Conservation (phyloP, 2,113 vertebrate genomes). For the Daphoenositta chrysoptera region DNA sequence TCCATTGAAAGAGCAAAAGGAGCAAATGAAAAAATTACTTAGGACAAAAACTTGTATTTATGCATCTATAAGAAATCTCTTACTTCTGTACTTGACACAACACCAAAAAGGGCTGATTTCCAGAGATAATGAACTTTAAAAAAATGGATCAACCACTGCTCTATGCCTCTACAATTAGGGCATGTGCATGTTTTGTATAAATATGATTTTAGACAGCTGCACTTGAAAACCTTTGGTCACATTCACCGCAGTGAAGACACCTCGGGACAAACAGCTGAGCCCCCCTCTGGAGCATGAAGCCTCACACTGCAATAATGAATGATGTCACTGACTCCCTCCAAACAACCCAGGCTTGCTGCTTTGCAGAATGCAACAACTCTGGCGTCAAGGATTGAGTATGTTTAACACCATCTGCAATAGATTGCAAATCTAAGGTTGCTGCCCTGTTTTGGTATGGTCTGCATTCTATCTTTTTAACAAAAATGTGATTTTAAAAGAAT, state of each 20-base stretch:
- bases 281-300: neutral
- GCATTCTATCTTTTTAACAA: neutral
- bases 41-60: neutral
- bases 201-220: neutral
- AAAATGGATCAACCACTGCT: neutral
- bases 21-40: neutral
- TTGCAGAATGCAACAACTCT: neutral
- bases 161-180: neutral
- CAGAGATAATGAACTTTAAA: neutral
- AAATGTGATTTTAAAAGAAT: neutral
- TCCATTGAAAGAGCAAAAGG: neutral
- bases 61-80: neutral
- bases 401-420: neutral
- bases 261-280: neutral
- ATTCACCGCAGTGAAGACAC: neutral
- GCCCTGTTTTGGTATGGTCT: neutral
- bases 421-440: neutral
- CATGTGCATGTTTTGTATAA: neutral
- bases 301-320: fast-evolving
- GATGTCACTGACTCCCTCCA: neutral
- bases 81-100: neutral
- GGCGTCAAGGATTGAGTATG: neutral
- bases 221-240: neutral
- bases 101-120: neutral
- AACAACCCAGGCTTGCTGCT: neutral